Base-by-base conservation (phyloP, 2,797 vertebrate genomes). In the Acipenser transmontanus region DNA sequence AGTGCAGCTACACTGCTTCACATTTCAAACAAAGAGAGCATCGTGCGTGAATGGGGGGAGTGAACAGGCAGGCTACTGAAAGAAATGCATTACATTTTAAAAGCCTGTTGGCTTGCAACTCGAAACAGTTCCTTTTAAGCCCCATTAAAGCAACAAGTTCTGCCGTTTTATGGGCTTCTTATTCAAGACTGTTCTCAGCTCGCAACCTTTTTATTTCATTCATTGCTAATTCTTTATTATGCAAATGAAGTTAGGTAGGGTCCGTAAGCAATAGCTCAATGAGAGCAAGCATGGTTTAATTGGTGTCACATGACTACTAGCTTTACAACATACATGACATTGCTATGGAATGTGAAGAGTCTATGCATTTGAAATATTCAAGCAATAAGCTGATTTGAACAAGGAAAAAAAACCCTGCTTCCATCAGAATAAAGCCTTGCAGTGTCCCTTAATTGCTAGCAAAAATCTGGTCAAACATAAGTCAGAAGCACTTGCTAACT, bases 41-140 rank as follows among this genome's bases (percentile, higher is more conserved):
- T 13, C 47, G 56, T 65, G 76, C 76, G 70, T 70, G 76, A 77
- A 71, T 12, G 68, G 68, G 20, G 62, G 59, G 61, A 68, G 52
- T 65, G 49, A 5, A 62, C 14, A 57, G 20, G 61, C 48, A 34
- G 17, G 34, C 63, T 51, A 63, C 54, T 13, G 63, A n/a, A n/a
- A n/a, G n/a, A n/a, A n/a, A n/a, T n/a, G n/a, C n/a, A n/a, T n/a
- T n/a, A n/a, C n/a, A n/a, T n/a, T n/a, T 49, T 63, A 47, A 63
- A 63, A 61, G 54, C 54, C 14, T 17, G n/a, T 59, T n/a, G 51
- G 50, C 64, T 17, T 17, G 59, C 8, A 52, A 48, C 17, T 66
- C 20, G 20, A 20, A 20, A 20, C 20, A 20, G 20, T 20, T 34
- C 13, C 7, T 61, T 61, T 6, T 61, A 47, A 61, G 20, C n/a